Conservation (phyloP, 1,140 invertebrate species). For the Calliopsis andreniformis region DNA sequence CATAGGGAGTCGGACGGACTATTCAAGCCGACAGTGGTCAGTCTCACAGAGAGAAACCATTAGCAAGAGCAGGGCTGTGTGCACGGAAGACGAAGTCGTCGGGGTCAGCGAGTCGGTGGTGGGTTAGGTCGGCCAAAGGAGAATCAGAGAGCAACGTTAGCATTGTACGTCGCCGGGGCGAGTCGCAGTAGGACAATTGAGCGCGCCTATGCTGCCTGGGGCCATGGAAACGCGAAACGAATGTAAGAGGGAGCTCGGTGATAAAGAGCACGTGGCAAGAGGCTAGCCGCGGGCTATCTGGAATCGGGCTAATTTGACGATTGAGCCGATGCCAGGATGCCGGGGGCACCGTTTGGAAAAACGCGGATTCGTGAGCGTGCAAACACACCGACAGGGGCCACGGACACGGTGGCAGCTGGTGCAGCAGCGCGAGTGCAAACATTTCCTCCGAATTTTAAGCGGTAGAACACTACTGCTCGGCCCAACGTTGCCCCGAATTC, state of each 20-base stretch:
- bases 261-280: constrained; percentile 53
- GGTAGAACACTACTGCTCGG: constrained; percentile 5
- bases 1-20: constrained; percentile 8
- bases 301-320: constrained; percentile 56
- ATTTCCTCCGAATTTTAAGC: constrained; percentile 36
- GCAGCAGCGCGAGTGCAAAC: constrained; percentile 10
- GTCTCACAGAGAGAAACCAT: constrained; percentile 14
- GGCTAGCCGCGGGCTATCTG: constrained; percentile 48
- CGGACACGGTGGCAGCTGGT: background rate
- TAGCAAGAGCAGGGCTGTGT: constrained; percentile 6
- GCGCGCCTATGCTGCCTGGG: constrained; percentile 20
- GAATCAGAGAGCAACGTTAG: constrained; percentile 42
- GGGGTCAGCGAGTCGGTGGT: background rate
- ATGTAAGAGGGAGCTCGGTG: constrained; percentile 37
- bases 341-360: constrained; percentile 25
- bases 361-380: background rate
- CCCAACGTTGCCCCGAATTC: background rate
- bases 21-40: constrained; percentile 17
- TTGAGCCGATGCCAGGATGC: constrained; percentile 51
- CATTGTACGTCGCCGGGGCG: constrained; percentile 21
- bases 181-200: constrained; percentile 31
- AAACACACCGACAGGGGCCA: background rate
- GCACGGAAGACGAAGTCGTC: background rate
- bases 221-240: constrained; percentile 35
- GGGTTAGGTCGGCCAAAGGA: constrained; percentile 16